Evolutionary conservation across 2,888 invertebrate species (phyloP).

Genomic region (Nephrotoma appendiculata): DNA sequence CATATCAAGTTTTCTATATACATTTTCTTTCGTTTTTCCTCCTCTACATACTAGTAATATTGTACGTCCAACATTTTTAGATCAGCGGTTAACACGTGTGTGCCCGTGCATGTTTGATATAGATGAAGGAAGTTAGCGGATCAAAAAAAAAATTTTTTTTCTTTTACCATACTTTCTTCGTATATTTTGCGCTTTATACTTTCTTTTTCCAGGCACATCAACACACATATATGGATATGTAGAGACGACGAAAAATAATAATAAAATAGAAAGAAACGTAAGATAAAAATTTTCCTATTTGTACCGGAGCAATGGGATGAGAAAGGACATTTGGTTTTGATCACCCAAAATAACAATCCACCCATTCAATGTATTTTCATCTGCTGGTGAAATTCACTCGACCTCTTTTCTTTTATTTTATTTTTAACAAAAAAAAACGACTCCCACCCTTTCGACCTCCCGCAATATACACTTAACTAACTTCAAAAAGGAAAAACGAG

Average conservation of each 20-base stretch:
- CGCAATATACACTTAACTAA: background rate
- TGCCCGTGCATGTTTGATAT: slow-evolving; percentile 6
- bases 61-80: slow-evolving; percentile 5
- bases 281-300: background rate
- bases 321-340: slow-evolving; percentile 4
- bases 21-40: background rate
- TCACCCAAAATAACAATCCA: slow-evolving; percentile 4
- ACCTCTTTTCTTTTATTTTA: slow-evolving; percentile 2
- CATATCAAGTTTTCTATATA: slow-evolving; percentile 1
- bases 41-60: background rate
- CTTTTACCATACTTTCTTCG: background rate
- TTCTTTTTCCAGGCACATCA: background rate
- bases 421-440: background rate
- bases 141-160: background rate
- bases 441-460: background rate
- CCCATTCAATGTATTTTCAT: slow-evolving; percentile 5
- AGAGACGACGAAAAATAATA: background rate
- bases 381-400: slow-evolving; percentile 5
- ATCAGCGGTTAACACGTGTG: slow-evolving; percentile 7
- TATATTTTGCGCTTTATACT: background rate
- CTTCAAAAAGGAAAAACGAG: background rate
- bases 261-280: slow-evolving; percentile 2
- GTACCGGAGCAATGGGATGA: background rate
- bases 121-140: slow-evolving; percentile 7
- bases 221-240: background rate